Evolutionary conservation across 2,113 vertebrate genomes (phyloP).

Genomic region (Rhinopomastus cyanomelas): DNA sequence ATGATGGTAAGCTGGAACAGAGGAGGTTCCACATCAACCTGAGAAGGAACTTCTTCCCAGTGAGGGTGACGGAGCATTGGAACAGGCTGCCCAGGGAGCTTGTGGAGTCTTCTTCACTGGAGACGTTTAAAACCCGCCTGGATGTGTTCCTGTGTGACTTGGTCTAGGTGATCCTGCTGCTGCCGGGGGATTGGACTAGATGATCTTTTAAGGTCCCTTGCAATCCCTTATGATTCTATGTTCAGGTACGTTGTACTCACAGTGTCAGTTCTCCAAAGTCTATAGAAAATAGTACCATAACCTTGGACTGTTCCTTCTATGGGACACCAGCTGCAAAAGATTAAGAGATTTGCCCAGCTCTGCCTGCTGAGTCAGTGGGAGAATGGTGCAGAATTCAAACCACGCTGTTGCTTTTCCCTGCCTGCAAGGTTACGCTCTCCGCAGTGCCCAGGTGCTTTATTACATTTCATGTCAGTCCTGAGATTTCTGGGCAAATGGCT

Average conservation of each 20-base stretch:
- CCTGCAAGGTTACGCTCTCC: background rate
- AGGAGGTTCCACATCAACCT: too few species aligned
- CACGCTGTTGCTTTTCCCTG: background rate
- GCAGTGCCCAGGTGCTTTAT: background rate
- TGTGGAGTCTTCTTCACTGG: too few species aligned
- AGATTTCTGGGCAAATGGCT: background rate
- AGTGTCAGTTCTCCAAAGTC: background rate
- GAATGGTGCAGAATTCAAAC: background rate
- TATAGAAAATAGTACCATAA: background rate
- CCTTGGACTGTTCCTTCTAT: background rate
- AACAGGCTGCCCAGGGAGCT: too few species aligned
- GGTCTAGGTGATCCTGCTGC: too few species aligned
- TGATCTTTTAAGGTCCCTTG: too few species aligned
- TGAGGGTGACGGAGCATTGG: too few species aligned
- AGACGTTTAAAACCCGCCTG: too few species aligned
- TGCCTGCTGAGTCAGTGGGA: background rate
- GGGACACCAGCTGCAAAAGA: background rate
- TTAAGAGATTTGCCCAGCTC: background rate
- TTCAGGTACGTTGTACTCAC: background rate
- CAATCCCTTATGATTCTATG: too few species aligned
- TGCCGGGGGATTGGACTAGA: too few species aligned
- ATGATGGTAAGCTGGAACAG: too few species aligned
- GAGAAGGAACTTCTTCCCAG: too few species aligned
- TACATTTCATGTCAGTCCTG: background rate
- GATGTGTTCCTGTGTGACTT: too few species aligned